Evolutionary conservation across 2,888 invertebrate species (phyloP).

Genomic region (Cetonia aurata): DNA sequence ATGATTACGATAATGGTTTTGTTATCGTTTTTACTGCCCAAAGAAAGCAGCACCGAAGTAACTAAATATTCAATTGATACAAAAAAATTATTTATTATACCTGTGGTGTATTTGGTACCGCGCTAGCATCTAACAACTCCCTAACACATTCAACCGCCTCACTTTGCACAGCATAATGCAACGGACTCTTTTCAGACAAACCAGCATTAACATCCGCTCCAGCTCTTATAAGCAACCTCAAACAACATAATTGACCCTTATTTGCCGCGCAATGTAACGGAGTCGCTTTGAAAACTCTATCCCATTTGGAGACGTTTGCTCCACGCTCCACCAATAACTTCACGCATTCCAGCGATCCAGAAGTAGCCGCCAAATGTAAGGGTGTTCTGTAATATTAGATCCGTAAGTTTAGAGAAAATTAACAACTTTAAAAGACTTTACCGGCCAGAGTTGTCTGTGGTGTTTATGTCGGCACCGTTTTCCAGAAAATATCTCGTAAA

Average conservation of each 20-base stretch:
- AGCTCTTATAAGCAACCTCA: constrained; percentile 75
- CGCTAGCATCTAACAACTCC: constrained; percentile 80
- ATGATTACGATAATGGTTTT: no score
- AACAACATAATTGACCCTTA: constrained; percentile 72
- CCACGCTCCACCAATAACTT: constrained; percentile 77
- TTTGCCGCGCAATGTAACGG: constrained; percentile 84
- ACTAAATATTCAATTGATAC: no score
- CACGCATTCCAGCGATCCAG: constrained; percentile 79
- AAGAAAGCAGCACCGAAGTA: no score
- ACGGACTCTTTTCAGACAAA: constrained; percentile 75
- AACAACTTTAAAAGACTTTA: constrained; percentile 59
- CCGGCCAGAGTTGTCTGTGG: constrained; percentile 77
- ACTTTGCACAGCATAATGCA: constrained; percentile 88
- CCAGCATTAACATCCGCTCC: constrained; percentile 88
- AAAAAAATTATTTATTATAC: constrained; percentile 61
- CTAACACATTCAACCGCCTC: constrained; percentile 81
- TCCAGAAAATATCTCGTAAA: constrained; percentile 70
- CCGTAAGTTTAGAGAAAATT: background rate
- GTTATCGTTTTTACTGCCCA: no score
- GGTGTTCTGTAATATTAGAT: constrained; percentile 68
- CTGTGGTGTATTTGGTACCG: constrained; percentile 86
- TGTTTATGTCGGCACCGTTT: constrained; percentile 74
- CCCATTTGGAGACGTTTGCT: constrained; percentile 79
- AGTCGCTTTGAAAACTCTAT: constrained; percentile 76
- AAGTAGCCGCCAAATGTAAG: constrained; percentile 84